Evolutionary conservation across 2,113 vertebrate species (phyloP), one percentile per base, ranked within the genome.

Genomic region (Sisor rabdophorus): DNA sequence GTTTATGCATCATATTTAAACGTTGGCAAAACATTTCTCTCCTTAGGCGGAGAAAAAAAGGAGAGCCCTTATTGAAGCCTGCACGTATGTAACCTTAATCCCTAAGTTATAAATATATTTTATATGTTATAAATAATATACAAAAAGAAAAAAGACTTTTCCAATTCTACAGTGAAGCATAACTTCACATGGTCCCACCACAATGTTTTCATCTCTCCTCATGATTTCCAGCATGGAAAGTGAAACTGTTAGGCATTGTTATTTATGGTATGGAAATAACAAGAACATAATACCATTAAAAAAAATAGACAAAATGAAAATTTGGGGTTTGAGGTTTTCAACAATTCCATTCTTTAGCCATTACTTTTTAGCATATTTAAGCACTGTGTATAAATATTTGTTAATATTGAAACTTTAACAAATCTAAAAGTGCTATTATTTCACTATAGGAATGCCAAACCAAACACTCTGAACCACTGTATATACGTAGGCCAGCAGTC

Each of bases 161-260:
- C 40, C 9, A 44, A 44, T 83, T 79, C 82, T 69, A 48, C 72
- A 59, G 17, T 59, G 19, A 22, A 68, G 24, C 54, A 40, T 56
- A 15, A 56, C 72, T 52, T 69, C 59, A 77, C 59, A n/a, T 24
- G 48, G 64, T 48, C 54, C 40, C 73, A 70, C 24, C 44, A 8
- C 44, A 58, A 7, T 76, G 60, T 68, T 73, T 36, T 72, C 10
- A 15, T 65, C 58, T 74, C 19, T 59, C 52, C n/a, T 44, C 44
- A 24, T 44, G 20, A 36, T 52, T 50, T 32, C 67, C 60, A 32
- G 26, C 36, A 73, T 59, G 54, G 24, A 69, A 76, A 59, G 36
- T 58, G 16, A 58, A 58, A 58, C 74, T 58, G n/a, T 28, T 17
- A 47, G 36, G 52, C 13, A 67, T 54, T 36, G 61, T 30, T 40